A percentile compares a stretch with the other conserved stretches of the same genome.
Conservation (phyloP, 2,113 vertebrate genomes). For the Alouatta palliata region DNA sequence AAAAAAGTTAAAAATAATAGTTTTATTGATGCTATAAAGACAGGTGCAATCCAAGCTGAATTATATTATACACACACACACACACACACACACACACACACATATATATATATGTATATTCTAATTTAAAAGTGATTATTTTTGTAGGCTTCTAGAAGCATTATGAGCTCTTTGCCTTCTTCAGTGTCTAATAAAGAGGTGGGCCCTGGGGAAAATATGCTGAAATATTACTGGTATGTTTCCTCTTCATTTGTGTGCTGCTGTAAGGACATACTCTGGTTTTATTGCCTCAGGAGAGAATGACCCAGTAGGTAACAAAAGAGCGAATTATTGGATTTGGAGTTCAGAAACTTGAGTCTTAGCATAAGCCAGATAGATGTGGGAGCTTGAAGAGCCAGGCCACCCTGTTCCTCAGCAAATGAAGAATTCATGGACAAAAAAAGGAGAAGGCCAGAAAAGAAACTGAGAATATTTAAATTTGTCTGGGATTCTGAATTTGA, state of each 20-base stretch:
- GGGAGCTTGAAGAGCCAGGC: neutral
- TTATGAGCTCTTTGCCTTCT: neutral
- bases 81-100: neutral
- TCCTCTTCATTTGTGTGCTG: neutral
- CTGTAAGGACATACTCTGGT: neutral
- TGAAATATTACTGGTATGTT: neutral
- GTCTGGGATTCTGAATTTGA: neutral
- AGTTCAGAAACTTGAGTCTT: neutral
- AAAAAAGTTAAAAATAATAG: neutral
- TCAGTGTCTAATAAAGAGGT: neutral
- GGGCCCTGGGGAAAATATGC: no score
- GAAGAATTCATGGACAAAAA: neutral
- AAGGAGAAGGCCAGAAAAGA: neutral
- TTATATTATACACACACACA: neutral
- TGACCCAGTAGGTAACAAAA: neutral
- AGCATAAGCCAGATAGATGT: neutral
- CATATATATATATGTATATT: neutral
- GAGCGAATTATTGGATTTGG: neutral
- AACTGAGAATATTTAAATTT: neutral
- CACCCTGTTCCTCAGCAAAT: neutral
- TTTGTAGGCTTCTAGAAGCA: neutral
- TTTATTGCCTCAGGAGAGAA: neutral
- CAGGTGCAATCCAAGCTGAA: neutral
- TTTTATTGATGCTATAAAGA: neutral
- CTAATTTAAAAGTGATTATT: conserved; percentile 28